These are phyloP conservation scores for Reticulitermes speratus DNA, from an alignment of 1,140 invertebrate species.

Conservation along the genomic window DNA sequence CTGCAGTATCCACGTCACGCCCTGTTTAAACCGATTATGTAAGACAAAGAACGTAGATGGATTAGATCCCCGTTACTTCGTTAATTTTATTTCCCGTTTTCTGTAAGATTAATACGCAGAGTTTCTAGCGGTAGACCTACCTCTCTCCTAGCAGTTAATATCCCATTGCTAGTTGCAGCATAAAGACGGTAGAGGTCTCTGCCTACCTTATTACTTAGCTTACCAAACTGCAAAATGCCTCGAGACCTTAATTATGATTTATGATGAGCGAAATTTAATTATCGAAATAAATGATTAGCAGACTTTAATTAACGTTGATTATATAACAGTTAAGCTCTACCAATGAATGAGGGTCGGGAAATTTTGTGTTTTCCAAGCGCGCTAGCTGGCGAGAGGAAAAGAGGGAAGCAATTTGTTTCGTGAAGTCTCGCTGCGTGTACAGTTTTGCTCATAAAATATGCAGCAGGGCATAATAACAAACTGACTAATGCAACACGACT, in stretches of 20 bases:
- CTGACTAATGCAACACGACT: not conserved
- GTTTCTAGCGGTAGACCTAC: not conserved
- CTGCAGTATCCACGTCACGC: not conserved
- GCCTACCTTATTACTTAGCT: constrained; percentile 31
- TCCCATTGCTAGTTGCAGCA: not conserved
- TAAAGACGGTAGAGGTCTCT: constrained; percentile 19
- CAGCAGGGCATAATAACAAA: not conserved
- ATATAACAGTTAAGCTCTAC: constrained; percentile 22
- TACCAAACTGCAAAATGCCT: constrained; percentile 3
- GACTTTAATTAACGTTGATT: constrained; percentile 39
- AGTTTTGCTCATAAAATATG: constrained; percentile 13
- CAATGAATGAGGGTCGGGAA: constrained; percentile 25
- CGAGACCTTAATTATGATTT: constrained; percentile 36
- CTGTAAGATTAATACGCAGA: not conserved
- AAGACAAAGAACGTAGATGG: constrained; percentile 15
- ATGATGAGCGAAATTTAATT: constrained; percentile 37
- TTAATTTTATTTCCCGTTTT: not conserved
- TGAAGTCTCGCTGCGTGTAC: not conserved
- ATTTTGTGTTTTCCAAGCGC: constrained; percentile 14
- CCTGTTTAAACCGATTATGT: not conserved
- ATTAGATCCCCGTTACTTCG: not conserved
- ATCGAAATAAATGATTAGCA: constrained; percentile 39
- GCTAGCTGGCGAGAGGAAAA: not conserved
- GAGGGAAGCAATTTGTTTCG: not conserved
- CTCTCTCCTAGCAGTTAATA: not conserved